These are phyloP conservation scores for Bruchidius siliquastri DNA, from an alignment of 2,888 invertebrate genomes.

Conservation along the genomic window DNA sequence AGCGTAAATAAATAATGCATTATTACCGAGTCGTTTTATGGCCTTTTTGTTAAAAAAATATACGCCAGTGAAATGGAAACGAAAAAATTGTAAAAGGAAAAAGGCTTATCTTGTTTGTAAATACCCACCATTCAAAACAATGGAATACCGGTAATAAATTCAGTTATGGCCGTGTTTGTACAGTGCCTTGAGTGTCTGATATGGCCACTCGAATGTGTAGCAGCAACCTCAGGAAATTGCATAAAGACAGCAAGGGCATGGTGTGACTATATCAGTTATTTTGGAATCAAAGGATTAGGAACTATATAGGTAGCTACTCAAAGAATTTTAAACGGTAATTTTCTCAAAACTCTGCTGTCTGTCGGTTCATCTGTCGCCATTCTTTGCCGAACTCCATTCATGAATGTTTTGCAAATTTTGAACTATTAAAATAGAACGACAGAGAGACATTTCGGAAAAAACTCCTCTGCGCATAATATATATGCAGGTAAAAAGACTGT, in stretches of 20 bases:
- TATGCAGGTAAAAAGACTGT: too few relatives aligned
- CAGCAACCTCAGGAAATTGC: neutral
- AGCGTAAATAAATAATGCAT: neutral
- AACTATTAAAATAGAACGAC: too few relatives aligned
- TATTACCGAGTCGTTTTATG: neutral
- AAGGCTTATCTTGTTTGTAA: neutral
- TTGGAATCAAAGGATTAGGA: too few relatives aligned
- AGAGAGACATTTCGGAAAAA: too few relatives aligned
- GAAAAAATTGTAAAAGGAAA: neutral
- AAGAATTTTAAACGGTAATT: too few relatives aligned
- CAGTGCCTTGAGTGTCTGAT: neutral
- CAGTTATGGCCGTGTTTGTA: neutral
- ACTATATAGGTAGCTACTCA: too few relatives aligned
- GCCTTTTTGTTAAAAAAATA: neutral
- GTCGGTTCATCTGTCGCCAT: too few relatives aligned
- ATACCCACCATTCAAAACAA: neutral
- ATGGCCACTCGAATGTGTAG: neutral
- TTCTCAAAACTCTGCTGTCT: too few relatives aligned
- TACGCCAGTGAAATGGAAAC: neutral
- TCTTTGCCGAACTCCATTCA: too few relatives aligned
- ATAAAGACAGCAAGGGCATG: neutral
- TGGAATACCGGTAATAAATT: neutral
- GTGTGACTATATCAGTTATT: too few relatives aligned
- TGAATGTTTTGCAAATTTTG: too few relatives aligned
- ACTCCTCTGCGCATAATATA: too few relatives aligned